A percentile compares a stretch with the other conserved stretches of the same genome.
Conservation (phyloP, 2,888 invertebrate species). For the Hermaeophaga mercurialis region DNA sequence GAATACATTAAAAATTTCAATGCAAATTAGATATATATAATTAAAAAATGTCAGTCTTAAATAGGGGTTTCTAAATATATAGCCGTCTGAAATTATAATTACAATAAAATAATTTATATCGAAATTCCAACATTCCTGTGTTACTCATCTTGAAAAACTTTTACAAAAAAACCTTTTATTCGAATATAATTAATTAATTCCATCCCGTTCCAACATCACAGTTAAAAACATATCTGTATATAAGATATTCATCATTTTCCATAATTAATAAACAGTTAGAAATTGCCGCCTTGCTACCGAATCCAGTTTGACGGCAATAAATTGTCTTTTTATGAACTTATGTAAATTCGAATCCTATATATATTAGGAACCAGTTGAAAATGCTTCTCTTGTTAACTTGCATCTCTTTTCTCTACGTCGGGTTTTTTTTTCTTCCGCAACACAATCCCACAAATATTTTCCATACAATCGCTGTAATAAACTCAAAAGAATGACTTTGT, state of each 20-base stretch:
- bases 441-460: constrained; percentile 24
- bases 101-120: too few species aligned
- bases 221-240: constrained; percentile 22
- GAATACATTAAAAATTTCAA: too few species aligned
- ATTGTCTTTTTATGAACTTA: constrained; percentile 54
- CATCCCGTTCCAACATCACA: constrained; percentile 6
- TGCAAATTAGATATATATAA: too few species aligned
- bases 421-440: constrained; percentile 7
- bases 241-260: constrained; percentile 42
- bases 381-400: constrained; percentile 20
- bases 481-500: constrained; percentile 16
- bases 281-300: constrained; percentile 53
- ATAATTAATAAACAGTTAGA: constrained; percentile 53
- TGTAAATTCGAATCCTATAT: constrained; percentile 48
- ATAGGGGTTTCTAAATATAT: too few species aligned
- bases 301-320: constrained; percentile 56
- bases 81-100: too few species aligned
- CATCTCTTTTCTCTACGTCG: constrained; percentile 3
- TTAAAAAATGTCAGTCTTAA: too few species aligned
- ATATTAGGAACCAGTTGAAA: constrained; percentile 42
- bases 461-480: constrained; percentile 25
- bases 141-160: background rate
- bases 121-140: background rate
- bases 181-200: constrained; percentile 6
- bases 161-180: background rate